Evolutionary conservation across 2,797 vertebrate genomes (phyloP), one percentile per base, ranked within the genome.

Genomic region (Lophotriccus pileatus): DNA sequence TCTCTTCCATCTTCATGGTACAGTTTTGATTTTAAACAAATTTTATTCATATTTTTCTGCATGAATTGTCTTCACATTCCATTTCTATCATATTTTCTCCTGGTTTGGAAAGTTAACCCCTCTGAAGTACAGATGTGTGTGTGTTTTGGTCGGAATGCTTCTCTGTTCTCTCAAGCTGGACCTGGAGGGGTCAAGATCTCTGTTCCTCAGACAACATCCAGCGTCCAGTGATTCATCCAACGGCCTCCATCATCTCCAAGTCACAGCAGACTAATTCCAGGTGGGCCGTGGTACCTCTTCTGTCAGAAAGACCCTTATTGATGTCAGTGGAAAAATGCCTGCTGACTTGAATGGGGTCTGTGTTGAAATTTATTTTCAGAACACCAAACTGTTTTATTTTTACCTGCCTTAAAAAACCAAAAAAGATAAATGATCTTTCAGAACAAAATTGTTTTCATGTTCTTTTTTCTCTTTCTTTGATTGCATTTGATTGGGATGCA

Each of bases 381-480:
- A 69, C 20, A 27, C 28, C 14, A 52, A 67, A 27, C 25, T 30
- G 3, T 62, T 86, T 41, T 79, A 56, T 41, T 93, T 78, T 59
- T 64, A 56, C 59, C 34, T 81, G 30, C 24, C 60, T 74, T 47
- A 25, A 64, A 43, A 79, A 21, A 27, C 2, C 1, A 41, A 28
- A 41, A 58, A 41, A 64, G 13, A 37, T 25, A 63, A 87, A 53
- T 36, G 37, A 62, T 53, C 46, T n/a, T 72, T 79, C 49, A 66
- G 79, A 89, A 73, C 27, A 85, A n/a, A 84, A 63, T 74, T 87
- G 36, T 60, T 89, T 95, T 80, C 21, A n/a, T 91, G 60, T 39
- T 91, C 43, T 87, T 88, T 94, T 74, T 87, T 47, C 52, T 90
- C 53, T 82, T 50, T 55, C 86, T 88, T 92, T 88, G 87, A 75